Conservation (phyloP, 2,888 invertebrate genomes). For the Neocrepidodera transversa region DNA sequence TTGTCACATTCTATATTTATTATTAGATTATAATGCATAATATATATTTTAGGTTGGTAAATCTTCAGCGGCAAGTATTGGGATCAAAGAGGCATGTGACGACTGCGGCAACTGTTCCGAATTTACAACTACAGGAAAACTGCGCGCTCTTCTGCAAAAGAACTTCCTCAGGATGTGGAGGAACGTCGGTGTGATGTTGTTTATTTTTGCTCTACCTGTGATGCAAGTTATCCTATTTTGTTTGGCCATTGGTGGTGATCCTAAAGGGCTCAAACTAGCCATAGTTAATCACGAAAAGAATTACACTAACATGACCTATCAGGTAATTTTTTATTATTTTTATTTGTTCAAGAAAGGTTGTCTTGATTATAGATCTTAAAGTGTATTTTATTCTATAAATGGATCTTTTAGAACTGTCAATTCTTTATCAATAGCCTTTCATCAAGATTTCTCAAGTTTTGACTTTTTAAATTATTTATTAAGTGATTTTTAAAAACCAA, state of each 20-base stretch:
- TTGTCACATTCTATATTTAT: too few species aligned
- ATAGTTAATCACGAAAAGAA: slow-evolving; percentile 74
- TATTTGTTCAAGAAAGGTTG: too few species aligned
- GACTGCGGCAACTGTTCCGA: slow-evolving; percentile 65
- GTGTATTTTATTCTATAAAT: too few species aligned
- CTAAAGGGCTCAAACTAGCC: slow-evolving; percentile 80
- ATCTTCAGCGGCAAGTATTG: slow-evolving; percentile 44
- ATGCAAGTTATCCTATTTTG: slow-evolving; percentile 95
- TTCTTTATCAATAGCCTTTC: too few species aligned
- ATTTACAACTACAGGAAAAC: slow-evolving; percentile 84
- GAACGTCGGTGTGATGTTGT: slow-evolving; percentile 91
- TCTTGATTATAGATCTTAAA: too few species aligned
- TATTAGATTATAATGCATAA: too few species aligned
- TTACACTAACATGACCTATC: slow-evolving; percentile 57
- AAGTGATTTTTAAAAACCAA: too few species aligned
- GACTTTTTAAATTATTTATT: too few species aligned
- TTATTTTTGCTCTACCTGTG: slow-evolving; percentile 90
- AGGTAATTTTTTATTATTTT: slow-evolving; percentile 6
- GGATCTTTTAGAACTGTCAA: too few species aligned
- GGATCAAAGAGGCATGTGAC: slow-evolving; percentile 64
- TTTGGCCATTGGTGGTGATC: slow-evolving; percentile 88
- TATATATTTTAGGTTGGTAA: slow-evolving; percentile 45
- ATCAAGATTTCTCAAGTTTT: too few species aligned
- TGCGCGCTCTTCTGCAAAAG: slow-evolving; percentile 83
- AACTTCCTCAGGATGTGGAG: slow-evolving; percentile 92